Base-by-base conservation (phyloP, 2,888 invertebrate species). In the Chesias legatella region DNA sequence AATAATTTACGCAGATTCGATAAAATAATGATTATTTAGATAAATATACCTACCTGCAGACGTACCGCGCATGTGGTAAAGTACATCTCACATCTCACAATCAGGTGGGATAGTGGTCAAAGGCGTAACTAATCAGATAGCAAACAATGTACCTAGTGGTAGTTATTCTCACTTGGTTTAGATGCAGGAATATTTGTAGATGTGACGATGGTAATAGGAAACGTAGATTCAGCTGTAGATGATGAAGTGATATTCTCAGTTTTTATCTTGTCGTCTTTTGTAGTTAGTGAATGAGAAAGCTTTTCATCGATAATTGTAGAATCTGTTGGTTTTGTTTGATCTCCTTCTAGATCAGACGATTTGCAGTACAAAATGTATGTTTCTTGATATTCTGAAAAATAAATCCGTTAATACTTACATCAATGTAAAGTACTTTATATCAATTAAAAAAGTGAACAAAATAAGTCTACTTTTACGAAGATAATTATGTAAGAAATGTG, bases 311-410 rank as follows among this genome's bases (percentile, higher is more conserved):
- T 22, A 6, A 35, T 0, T 25, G 24, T 10, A 17, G 23, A 9
- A 24, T 28, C 7, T 23, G 28, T 31, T 7, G 7, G n/a, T 27
- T 21, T 37, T 7, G 5, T 24, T 24, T 23, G 9, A 25, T 27
- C 26, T 21, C 38, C 36, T 32, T 60, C 48, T 30, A 60, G 33
- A 35, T 55, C 36, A 26, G 60, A 50, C 34, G 52, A 34, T 38
- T 56, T 29, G 38, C 75, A 73, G 51, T 53, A 63, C 8, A 64
- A 47, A 24, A 37, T 50, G 43, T 64, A 73, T 2, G 67, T 74
- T 61, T 69, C 65, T 45, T 54, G 56, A 43, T 54, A 60, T 42
- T 44, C 60, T 65, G 58, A 53, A 63, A 23, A 25, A 9, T 26
- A 13, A 17, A 17, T 5, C 13, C 2, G 2, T 5, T 17, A 17